A percentile compares a stretch with the other conserved stretches of the same genome.
Evolutionary conservation across 2,888 invertebrate genomes (phyloP).

Genomic region (Galeopsomyia nigrocyanea): DNA sequence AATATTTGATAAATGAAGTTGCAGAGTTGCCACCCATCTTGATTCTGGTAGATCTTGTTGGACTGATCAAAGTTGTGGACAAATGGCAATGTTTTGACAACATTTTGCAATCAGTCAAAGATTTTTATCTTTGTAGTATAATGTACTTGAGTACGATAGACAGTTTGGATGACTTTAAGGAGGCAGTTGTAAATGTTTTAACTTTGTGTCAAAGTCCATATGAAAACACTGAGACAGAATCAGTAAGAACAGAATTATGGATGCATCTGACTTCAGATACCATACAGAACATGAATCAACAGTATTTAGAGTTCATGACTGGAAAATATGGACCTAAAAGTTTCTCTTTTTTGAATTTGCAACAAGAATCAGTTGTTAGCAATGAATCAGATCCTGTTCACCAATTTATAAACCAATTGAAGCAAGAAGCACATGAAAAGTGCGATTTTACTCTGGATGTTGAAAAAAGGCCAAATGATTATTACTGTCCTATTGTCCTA

Average conservation of each 20-base stretch:
- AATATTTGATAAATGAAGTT: constrained; percentile 28
- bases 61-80: constrained; percentile 40
- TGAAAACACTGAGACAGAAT: constrained; percentile 30
- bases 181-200: constrained; percentile 34
- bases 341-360: constrained; percentile 33
- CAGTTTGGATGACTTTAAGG: constrained; percentile 33
- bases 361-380: constrained; percentile 8
- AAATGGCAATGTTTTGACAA: constrained; percentile 40
- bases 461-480: constrained; percentile 35
- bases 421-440: constrained; percentile 33
- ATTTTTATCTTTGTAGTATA: constrained; percentile 43
- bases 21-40: constrained; percentile 35
- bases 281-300: constrained; percentile 39
- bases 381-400: constrained; percentile 28
- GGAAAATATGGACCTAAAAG: constrained; percentile 32
- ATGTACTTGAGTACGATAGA: constrained; percentile 44
- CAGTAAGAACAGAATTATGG: constrained; percentile 33
- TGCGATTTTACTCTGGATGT: constrained; percentile 37
- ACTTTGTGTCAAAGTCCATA: constrained; percentile 40
- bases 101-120: constrained; percentile 40
- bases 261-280: constrained; percentile 34
- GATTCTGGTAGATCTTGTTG: constrained; percentile 35
- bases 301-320: constrained; percentile 33
- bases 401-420: constrained; percentile 37
- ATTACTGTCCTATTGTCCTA: constrained; percentile 40